Base-by-base conservation (phyloP, 2,113 vertebrate species). In the Aplodontia rufa region DNA sequence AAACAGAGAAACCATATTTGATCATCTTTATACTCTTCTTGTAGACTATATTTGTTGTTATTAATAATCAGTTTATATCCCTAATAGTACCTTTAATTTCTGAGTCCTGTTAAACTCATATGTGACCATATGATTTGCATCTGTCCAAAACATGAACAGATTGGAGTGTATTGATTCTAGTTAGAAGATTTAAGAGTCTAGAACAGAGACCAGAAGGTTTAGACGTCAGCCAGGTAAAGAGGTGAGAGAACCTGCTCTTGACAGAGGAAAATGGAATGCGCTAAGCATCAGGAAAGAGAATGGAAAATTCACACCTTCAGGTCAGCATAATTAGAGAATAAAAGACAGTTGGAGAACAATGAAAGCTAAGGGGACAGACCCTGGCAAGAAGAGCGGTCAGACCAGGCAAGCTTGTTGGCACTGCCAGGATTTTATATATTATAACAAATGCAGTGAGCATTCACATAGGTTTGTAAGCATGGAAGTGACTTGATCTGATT, bases 1-100 rank as follows among this genome's bases (percentile, higher is more conserved):
- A 91, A 91, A 81, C n/a, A 89, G 47, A 89, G 28, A 82, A 80
- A 69, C 45, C 19, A 66, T 42, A 91, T 74, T 78, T 45, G 35
- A 20, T 95, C 74, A 86, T 35, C 49, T 92, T 84, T 80, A 37
- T 53, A 49, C 28, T 78, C 35, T 89, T 64, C 16, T 72, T 95
- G 30, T 79, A 79, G 45, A 82, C 16, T 49, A 26, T 62, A 12
- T 78, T 85, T 89, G 35, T 94, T 66, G 47, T 66, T 17, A 91
- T 49, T 60, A 80, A 62, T 75, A 89, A 47, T 80, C 6, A 11
- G 45, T 17, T 93, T 40, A 84, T 75, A 82, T 66, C 30, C 35
- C 51, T 79, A 5, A 79, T 26, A 58, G 87, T 86, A 95, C n/a
- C 86, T 72, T 49, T 8, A 82, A 81, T 72, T 72, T 86, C 69